phyloP scores from a whole-genome alignment of 2,797 vertebrate genomes.

The Cynodonichthys magdalenae region DNA sequence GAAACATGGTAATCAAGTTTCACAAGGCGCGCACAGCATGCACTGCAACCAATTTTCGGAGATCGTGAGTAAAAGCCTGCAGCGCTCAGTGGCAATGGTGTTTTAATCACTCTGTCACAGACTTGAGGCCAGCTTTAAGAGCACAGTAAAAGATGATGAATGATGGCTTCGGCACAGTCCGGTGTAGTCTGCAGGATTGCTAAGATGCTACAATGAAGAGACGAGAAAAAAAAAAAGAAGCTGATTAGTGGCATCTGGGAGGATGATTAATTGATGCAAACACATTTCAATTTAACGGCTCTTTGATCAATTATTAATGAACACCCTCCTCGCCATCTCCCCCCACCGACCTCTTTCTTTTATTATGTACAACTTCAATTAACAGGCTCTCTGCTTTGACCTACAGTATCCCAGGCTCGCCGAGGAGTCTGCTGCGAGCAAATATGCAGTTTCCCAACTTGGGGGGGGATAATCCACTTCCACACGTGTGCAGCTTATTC shows the following conservation, averaged over 20 bases:
- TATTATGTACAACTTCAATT: slow-evolving; percentile 72
- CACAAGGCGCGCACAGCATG: slow-evolving; percentile 33
- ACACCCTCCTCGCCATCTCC: slow-evolving; percentile 21
- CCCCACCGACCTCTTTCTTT: slow-evolving; percentile 37
- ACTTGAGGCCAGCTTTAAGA: slow-evolving; percentile 63
- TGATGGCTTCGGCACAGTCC: slow-evolving; percentile 56
- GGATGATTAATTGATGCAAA: slow-evolving; percentile 81
- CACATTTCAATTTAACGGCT: slow-evolving; percentile 78
- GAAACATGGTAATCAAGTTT: slow-evolving; percentile 64
- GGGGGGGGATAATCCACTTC: slow-evolving; percentile 16
- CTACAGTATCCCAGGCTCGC: slow-evolving; percentile 39
- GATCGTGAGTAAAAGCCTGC: slow-evolving; percentile 58
- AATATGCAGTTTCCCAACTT: slow-evolving; percentile 7
- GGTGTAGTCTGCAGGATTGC: slow-evolving; percentile 53
- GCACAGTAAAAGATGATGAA: slow-evolving; percentile 68
- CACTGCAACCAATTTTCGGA: slow-evolving; percentile 53
- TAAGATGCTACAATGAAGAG: slow-evolving; percentile 64
- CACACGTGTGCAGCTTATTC: slow-evolving; percentile 5
- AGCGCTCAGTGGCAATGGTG: slow-evolving; percentile 54
- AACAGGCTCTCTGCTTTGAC: slow-evolving; percentile 57
- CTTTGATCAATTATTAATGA: slow-evolving; percentile 81
- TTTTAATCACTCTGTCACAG: slow-evolving; percentile 76
- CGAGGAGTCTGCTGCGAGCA: slow-evolving; percentile 1
- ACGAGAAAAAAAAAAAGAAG: slow-evolving; percentile 57
- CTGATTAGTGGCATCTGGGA: slow-evolving; percentile 76